phyloP scores from a whole-genome alignment of 30 jellyfish, hydroid and myxozoan genomes.

The Haliclystus octoradiatus region DNA sequence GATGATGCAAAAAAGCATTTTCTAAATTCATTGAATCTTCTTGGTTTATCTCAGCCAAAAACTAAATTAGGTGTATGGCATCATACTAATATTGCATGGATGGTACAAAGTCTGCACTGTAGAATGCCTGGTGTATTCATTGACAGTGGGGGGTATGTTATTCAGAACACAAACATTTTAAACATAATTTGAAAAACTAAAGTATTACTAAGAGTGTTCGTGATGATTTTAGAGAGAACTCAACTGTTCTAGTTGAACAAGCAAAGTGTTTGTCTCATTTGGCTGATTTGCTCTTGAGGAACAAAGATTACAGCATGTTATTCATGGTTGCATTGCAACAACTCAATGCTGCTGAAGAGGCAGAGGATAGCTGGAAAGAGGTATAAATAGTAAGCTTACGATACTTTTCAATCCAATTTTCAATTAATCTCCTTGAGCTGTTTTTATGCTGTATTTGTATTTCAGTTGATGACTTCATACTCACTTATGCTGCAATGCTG shows the following conservation, averaged over 20 bases:
- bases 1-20: conserved; percentile 65
- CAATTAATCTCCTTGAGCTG: too few relatives aligned
- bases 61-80: conserved; percentile 18
- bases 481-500: not conserved
- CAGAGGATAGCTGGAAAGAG: conserved; percentile 80
- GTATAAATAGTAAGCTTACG: conserved; percentile 7
- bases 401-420: too few relatives aligned
- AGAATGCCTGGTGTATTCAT: conserved; percentile 86
- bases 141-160: conserved; percentile 58
- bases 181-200: too few relatives aligned
- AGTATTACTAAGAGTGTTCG: too few relatives aligned
- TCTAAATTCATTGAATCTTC: conserved; percentile 32
- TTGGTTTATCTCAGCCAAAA: conserved; percentile 60
- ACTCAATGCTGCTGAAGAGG: conserved; percentile 81
- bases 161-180: too few relatives aligned
- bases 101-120: conserved; percentile 78
- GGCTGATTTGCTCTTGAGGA: conserved; percentile 37
- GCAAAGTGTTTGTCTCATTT: conserved; percentile 58
- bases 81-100: conserved; percentile 59
- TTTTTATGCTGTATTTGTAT: not conserved
- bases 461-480: not conserved
- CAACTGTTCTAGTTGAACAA: conserved; percentile 44
- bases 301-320: conserved; percentile 32
- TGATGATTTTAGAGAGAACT: conserved; percentile 42
- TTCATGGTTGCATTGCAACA: conserved; percentile 64